phyloP scores from a whole-genome alignment of 2,113 vertebrate species.

The Benitochromis conjunctus region DNA sequence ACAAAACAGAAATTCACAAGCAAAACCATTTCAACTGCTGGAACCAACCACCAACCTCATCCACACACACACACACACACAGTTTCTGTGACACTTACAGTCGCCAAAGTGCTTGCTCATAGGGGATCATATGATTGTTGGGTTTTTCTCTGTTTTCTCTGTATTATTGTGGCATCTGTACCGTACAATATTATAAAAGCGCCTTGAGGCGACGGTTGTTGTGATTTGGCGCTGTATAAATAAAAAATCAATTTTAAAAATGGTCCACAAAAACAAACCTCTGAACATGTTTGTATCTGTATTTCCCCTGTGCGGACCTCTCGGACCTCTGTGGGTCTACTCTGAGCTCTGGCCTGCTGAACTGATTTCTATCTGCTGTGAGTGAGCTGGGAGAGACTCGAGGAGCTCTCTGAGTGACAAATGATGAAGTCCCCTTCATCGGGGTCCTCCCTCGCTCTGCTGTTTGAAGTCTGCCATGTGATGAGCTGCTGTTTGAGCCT shows the following conservation, averaged over 20 bases:
- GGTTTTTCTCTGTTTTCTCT: neutral
- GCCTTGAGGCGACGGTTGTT: neutral
- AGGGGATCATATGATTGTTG: accelerated
- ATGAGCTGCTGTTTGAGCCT: neutral
- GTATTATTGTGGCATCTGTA: neutral
- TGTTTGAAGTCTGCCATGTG: neutral
- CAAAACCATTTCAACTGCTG: no score
- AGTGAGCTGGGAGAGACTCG: neutral
- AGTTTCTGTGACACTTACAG: no score
- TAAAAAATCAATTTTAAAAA: neutral
- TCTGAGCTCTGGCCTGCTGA: neutral
- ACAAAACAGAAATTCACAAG: no score
- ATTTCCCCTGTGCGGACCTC: neutral
- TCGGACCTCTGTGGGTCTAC: neutral
- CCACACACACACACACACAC: no score
- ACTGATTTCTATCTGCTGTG: neutral
- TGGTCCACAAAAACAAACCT: neutral
- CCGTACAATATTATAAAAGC: neutral
- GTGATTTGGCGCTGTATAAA: neutral
- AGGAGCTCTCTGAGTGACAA: neutral
- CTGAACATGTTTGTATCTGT: neutral
- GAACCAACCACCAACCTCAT: no score
- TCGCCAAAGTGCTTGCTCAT: accelerated
- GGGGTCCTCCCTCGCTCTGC: neutral
- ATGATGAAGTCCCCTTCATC: neutral